Conservation (phyloP, 1,140 invertebrate genomes). For the Helicoverpa zea region DNA sequence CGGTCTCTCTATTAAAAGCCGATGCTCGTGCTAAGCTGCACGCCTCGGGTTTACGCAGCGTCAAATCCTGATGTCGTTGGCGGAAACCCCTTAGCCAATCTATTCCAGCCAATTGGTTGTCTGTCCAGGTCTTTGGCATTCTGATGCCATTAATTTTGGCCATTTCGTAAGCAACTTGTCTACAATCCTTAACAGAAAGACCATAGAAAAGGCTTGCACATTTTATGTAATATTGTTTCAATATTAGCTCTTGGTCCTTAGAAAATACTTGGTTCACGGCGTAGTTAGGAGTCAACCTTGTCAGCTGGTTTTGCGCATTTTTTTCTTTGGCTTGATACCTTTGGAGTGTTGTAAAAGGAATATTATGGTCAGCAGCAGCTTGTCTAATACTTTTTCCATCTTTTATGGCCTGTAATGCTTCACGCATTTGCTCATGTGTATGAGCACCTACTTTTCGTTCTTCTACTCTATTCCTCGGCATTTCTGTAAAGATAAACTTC, state of each 20-base stretch:
- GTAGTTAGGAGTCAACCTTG: slow-evolving; percentile 1
- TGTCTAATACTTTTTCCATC: slow-evolving; percentile 13
- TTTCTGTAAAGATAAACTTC: slow-evolving; percentile 14
- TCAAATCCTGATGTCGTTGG: neutral
- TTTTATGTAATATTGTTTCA: slow-evolving; percentile 5
- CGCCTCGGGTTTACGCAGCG: neutral
- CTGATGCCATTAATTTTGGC: neutral
- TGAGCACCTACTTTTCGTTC: slow-evolving; percentile 7
- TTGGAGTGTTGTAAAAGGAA: neutral
- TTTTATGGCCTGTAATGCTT: slow-evolving; percentile 14
- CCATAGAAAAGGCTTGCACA: slow-evolving; percentile 3
- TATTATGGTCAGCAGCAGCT: neutral
- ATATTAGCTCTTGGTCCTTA: slow-evolving; percentile 1
- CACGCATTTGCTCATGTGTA: neutral
- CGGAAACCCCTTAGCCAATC: neutral
- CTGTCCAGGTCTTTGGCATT: slow-evolving; percentile 6
- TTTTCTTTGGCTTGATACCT: neutral
- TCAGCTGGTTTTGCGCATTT: neutral
- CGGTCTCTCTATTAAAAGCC: slow-evolving; percentile 1
- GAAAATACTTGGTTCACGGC: neutral
- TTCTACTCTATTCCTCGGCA: neutral
- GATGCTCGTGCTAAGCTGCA: slow-evolving; percentile 11
- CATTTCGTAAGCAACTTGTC: slow-evolving; percentile 7
- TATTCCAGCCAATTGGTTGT: neutral
- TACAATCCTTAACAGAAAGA: neutral